These are phyloP conservation scores for Dendronephthya gigantea DNA, from an alignment of 64 coral and sea anemone species.

Conservation along the genomic window DNA sequence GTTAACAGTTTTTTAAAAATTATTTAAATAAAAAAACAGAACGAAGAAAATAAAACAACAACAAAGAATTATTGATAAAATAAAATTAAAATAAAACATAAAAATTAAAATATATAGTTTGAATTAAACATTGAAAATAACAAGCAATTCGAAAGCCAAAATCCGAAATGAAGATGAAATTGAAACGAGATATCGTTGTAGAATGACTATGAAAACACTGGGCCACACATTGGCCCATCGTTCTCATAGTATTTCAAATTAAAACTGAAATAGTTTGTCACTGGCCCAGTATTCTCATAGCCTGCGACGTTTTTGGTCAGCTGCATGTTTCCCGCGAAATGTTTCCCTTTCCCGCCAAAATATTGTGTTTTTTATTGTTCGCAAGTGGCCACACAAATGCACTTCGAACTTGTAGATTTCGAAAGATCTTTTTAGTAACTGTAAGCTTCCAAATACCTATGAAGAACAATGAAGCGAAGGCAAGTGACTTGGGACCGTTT, in stretches of 20 bases:
- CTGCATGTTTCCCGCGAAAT: not conserved
- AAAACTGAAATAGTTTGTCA: not conserved
- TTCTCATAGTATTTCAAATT: not conserved
- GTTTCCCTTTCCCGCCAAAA: too few relatives aligned
- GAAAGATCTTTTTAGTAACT: not conserved
- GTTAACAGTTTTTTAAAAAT: not conserved
- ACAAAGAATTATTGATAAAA: not conserved
- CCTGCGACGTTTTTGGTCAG: not conserved
- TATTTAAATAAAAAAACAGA: not conserved
- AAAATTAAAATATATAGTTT: not conserved
- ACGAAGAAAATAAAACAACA: not conserved
- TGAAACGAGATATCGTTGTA: not conserved
- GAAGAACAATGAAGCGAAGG: not conserved
- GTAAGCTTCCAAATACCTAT: not conserved
- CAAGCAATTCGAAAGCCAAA: not conserved
- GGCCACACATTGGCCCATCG: not conserved
- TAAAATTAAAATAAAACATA: not conserved
- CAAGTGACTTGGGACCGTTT: not conserved
- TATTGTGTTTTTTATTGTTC: not conserved
- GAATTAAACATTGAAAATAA: not conserved
- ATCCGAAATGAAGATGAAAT: not conserved
- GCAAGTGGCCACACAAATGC: not conserved
- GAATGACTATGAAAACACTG: not conserved
- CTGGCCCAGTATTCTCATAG: not conserved
- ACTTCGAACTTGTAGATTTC: not conserved